Evolutionary conservation across 2,888 invertebrate species (phyloP), one percentile per base, ranked within the genome.

Genomic region (Ophion costatus): DNA sequence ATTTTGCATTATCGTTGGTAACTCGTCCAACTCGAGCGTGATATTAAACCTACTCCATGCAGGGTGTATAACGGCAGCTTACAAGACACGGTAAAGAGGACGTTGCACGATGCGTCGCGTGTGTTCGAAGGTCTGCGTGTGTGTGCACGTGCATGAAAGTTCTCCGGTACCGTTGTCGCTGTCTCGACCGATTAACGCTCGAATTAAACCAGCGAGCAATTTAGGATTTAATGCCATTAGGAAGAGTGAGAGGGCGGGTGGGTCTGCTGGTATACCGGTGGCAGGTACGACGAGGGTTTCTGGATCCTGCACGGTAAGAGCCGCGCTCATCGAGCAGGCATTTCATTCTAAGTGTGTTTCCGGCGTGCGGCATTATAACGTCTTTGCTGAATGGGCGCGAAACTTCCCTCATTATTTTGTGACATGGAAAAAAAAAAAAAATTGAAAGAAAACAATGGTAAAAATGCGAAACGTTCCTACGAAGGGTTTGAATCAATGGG

Each of bases 161-260:
- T 22, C 67, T 59, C 71, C 69, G 56, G 73, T 70, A 51, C 64
- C 77, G 77, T 80, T 80, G 85, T 75, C 66, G 64, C 71, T 75
- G 82, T 82, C 76, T 67, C 71, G 75, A 73, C 59, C 64, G 85
- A 80, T 85, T 85, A 83, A 74, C 76, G 77, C 85, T 80, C 85
- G 82, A 85, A 85, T 85, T 85, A 80, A 85, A 83, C 76, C 45
- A 45, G 80, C 64, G 74, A 80, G 73, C 80, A 83, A 85, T 85
- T 82, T 77, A 64, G 85, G 73, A 83, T 85, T 85, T 85, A 85
- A 83, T 85, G 82, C 80, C 85, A 85, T 85, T 85, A 85, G 85
- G 69, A 64, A 45, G 69, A 82, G 57, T 20, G 77, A 59, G 20
- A 59, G 57, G 17, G 4, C 14, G 20, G 17, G 57, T 1, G 56